These are phyloP conservation scores for Eustalomyia histrio DNA, from an alignment of 2,888 invertebrate species.

Conservation along the genomic window DNA sequence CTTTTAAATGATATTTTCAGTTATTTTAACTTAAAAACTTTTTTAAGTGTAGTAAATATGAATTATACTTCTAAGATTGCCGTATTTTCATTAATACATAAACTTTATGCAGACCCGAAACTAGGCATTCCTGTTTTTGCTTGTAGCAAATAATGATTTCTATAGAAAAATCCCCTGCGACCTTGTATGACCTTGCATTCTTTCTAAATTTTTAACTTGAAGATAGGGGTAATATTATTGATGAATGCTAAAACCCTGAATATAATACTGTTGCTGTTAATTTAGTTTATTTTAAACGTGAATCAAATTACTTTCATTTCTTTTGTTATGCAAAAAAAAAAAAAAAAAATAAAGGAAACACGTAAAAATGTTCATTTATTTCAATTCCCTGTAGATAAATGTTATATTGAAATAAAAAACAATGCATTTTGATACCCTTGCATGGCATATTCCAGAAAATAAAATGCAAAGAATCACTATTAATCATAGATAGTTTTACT, in stretches of 20 bases:
- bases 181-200: background rate
- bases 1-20: no score
- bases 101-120: no score
- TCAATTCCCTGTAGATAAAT: constrained; percentile 45
- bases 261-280: background rate
- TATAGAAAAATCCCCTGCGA: no score
- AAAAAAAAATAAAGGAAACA: constrained; percentile 28
- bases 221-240: background rate
- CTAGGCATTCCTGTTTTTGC: no score
- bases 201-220: background rate
- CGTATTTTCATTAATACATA: no score
- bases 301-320: constrained; percentile 44
- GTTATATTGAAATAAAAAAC: constrained; percentile 32
- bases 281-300: constrained; percentile 17
- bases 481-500: background rate
- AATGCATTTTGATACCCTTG: constrained; percentile 50
- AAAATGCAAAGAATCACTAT: background rate
- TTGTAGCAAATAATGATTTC: no score
- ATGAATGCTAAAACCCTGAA: background rate
- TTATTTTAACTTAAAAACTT: no score
- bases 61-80: no score
- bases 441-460: background rate
- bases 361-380: constrained; percentile 59
- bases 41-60: no score
- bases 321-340: background rate